Evolutionary conservation across 2,888 invertebrate genomes (phyloP).

Genomic region (Leistus spinibarbis): DNA sequence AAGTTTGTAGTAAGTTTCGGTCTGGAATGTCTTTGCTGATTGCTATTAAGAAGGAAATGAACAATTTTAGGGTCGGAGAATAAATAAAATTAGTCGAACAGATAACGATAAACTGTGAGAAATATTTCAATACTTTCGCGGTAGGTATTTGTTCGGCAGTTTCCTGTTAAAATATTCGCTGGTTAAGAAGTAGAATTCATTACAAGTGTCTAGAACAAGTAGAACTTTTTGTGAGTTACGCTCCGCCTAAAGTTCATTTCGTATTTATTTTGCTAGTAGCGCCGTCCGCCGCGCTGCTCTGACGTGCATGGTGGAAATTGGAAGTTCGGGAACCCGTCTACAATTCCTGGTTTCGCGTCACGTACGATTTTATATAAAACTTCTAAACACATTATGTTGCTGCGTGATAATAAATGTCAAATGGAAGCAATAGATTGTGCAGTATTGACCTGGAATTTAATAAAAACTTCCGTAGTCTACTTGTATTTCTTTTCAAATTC

Average conservation of each 20-base stretch:
- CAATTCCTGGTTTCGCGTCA: constrained; percentile 10
- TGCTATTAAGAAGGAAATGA: not conserved
- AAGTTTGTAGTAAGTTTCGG: too few relatives aligned
- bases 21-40: too few relatives aligned
- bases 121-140: not conserved
- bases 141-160: not conserved
- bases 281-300: constrained; percentile 8
- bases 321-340: not conserved
- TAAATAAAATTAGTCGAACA: too few relatives aligned
- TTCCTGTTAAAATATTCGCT: constrained; percentile 21
- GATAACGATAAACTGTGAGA: not conserved
- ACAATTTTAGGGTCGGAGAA: not conserved
- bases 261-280: constrained; percentile 27
- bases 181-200: constrained; percentile 19
- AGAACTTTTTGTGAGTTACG: constrained; percentile 2
- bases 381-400: constrained; percentile 37
- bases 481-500: constrained; percentile 33
- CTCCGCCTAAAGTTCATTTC: constrained; percentile 8
- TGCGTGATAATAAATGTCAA: constrained; percentile 38
- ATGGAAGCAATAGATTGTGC: constrained; percentile 37
- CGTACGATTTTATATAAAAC: constrained; percentile 37
- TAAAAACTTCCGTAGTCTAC: constrained; percentile 34
- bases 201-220: constrained; percentile 12
- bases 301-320: not conserved
- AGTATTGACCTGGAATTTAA: constrained; percentile 38